Evolutionary conservation across 2,797 vertebrate genomes (phyloP).

Genomic region (Cuniculus paca): DNA sequence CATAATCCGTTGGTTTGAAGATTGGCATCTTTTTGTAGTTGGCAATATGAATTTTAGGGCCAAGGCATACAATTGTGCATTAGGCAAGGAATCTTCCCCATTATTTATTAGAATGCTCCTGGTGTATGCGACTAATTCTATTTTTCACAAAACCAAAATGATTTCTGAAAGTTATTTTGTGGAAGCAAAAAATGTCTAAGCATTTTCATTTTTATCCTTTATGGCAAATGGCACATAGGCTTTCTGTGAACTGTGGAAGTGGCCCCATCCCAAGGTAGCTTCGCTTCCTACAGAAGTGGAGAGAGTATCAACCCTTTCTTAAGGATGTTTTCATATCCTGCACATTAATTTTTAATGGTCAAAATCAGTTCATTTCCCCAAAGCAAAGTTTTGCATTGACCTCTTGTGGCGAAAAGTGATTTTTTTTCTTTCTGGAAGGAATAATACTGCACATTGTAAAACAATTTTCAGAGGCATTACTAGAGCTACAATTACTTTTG

Average conservation of each 20-base stretch:
- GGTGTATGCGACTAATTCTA: not conserved
- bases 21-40: not conserved
- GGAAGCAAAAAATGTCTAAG: not conserved
- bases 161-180: constrained; percentile 1
- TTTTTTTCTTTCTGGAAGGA: constrained; percentile 31
- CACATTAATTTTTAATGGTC: not conserved
- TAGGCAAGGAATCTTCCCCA: not conserved
- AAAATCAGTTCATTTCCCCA: constrained; percentile 27
- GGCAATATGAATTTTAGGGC: not conserved
- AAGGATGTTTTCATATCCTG: not conserved
- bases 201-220: constrained; percentile 6
- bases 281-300: not conserved
- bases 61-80: not conserved
- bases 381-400: constrained; percentile 3
- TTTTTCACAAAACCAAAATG: constrained; percentile 48
- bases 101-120: constrained; percentile 26
- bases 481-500: constrained; percentile 36
- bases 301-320: not conserved
- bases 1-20: not conserved
- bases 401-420: constrained; percentile 27
- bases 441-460: not conserved
- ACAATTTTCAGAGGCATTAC: constrained; percentile 17
- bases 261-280: not conserved
- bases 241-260: not conserved
- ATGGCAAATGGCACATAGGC: not conserved